Conservation (phyloP, 2,113 vertebrate species). For the Scalopus aquaticus region DNA sequence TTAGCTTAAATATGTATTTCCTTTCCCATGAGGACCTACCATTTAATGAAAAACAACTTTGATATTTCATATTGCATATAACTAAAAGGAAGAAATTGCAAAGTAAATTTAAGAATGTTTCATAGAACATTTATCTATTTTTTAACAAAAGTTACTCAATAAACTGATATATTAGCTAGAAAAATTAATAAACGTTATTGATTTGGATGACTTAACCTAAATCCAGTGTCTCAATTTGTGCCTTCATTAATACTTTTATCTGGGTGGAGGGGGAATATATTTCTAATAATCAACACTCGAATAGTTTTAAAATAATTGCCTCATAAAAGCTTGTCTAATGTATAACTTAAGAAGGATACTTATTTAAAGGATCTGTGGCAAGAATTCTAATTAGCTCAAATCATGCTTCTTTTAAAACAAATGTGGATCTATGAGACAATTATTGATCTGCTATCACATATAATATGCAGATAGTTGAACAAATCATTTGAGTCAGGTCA, state of each 20-base stretch:
- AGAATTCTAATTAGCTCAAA: conserved; percentile 27
- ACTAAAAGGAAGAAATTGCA: neutral
- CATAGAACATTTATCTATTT: neutral
- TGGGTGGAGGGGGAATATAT: neutral
- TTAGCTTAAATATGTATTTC: neutral
- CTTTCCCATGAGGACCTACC: neutral
- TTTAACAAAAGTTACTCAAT: neutral
- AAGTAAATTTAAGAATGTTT: neutral
- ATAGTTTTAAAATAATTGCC: conserved; percentile 1
- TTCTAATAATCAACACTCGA: conserved; percentile 43
- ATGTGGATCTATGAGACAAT: neutral
- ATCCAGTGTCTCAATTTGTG: neutral
- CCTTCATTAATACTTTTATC: conserved; percentile 19
- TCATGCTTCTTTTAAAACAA: neutral
- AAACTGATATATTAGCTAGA: neutral
- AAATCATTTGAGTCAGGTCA: conserved; percentile 3
- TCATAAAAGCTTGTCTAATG: neutral
- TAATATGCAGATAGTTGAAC: neutral
- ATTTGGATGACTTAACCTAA: neutral
- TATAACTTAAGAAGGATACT: neutral
- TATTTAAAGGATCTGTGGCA: neutral
- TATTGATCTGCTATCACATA: neutral
- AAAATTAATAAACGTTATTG: neutral
- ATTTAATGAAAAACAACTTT: neutral
- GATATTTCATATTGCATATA: neutral